Conservation (phyloP, 1,140 invertebrate genomes). For the Trachelipus rathkii region DNA sequence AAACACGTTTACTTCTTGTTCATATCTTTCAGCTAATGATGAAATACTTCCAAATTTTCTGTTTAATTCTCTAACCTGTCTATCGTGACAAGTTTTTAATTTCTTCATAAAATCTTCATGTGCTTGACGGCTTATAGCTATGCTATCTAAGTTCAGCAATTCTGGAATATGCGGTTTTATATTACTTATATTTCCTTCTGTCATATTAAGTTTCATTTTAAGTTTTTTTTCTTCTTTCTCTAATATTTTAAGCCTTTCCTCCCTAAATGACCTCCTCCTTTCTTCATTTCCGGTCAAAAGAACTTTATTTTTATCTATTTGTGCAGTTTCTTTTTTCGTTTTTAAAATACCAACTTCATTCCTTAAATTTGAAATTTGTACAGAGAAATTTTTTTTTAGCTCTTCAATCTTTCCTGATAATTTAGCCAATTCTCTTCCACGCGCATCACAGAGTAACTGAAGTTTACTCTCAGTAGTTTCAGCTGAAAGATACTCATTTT, state of each 20-base stretch:
- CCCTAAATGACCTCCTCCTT: not conserved
- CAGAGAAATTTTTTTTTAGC: not conserved
- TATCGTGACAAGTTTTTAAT: not conserved
- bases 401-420: not conserved
- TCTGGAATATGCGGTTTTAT: not conserved
- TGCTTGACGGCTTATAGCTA: not conserved
- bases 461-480: not conserved
- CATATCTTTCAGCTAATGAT: not conserved
- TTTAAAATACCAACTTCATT: not conserved
- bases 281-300: not conserved
- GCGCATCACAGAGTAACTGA: not conserved
- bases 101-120: not conserved
- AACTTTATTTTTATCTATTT: not conserved
- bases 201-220: not conserved
- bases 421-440: not conserved
- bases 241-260: not conserved
- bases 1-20: not conserved
- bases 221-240: not conserved
- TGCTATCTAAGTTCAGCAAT: not conserved
- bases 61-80: not conserved
- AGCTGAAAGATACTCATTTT: not conserved
- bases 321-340: not conserved
- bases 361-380: not conserved
- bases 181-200: not conserved
- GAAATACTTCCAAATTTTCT: not conserved